Evolutionary conservation across 1,140 invertebrate genomes (phyloP), one percentile per base, ranked within the genome.

Genomic region (Limonius californicus): DNA sequence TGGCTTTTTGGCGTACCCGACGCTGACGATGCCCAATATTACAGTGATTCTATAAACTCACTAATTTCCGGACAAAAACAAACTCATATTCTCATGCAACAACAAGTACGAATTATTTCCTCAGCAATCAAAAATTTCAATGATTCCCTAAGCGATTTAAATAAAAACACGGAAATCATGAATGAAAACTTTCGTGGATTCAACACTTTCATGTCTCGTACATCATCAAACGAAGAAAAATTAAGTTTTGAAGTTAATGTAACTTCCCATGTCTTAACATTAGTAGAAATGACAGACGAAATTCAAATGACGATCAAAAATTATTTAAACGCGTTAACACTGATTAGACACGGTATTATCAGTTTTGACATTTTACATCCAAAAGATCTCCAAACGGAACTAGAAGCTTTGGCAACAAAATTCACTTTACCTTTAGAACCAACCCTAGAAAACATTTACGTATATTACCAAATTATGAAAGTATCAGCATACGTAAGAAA

Each of bases 1-100:
- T 74, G 63, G 64, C 39, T 70, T 7, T 70, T 73, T 18, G 71
- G 71, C n/a, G 59, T 61, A 1, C 61, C 67, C 1, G 65, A 69
- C 27, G 63, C 65, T 1, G 66, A 65, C n/a, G 65, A 70, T 54
- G 67, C 65, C 9, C 23, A 63, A 57, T 68, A 61, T 53, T 68
- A 60, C 58, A 35, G 58, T 16, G 67, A 67, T 30, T 59, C 12
- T 1, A 68, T 66, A 11, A 43, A 65, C 23, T 63, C 42, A 14
- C 59, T 64, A 21, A 42, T 64, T 47, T 59, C 30, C 45, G 58
- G 61, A 45, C 59, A 69, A 55, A 68, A 55, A 54, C 60, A 62
- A 61, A 66, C 56, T 23, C 58, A 65, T 59, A 65, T 47, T 15
- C 39, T 71, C 3, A 50, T 65, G 21, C 66, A 68, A 65, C 65